A percentile compares a stretch with the other conserved stretches of the same genome.
phyloP scores from a whole-genome alignment of 1,140 invertebrate genomes.

The Pantala flavescens region DNA sequence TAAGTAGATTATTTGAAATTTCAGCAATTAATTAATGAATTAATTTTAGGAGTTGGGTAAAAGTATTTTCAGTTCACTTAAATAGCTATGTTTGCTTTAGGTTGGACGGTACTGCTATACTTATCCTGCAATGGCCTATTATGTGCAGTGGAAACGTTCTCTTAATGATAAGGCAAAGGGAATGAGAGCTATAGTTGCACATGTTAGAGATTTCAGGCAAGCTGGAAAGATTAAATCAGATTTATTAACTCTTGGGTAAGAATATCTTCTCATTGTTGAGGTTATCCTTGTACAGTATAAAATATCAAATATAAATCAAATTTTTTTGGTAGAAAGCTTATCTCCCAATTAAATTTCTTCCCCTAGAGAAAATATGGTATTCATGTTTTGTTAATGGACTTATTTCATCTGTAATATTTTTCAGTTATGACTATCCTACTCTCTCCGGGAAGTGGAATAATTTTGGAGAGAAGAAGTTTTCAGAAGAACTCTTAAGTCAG shows the following conservation, averaged over 20 bases:
- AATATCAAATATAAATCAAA: too few relatives aligned
- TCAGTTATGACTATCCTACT: background rate
- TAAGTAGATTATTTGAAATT: too few relatives aligned
- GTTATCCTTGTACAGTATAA: too few relatives aligned
- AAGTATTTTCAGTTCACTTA: too few relatives aligned
- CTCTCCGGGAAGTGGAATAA: background rate
- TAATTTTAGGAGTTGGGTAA: too few relatives aligned
- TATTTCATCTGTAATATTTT: background rate
- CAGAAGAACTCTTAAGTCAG: constrained; percentile 8
- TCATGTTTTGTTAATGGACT: too few relatives aligned
- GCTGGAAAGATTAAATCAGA: constrained; percentile 16
- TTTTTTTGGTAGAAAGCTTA: too few relatives aligned
- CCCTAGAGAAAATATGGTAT: too few relatives aligned
- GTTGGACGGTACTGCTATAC: constrained; percentile 16
- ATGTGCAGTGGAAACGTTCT: constrained; percentile 15
- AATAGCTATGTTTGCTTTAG: too few relatives aligned
- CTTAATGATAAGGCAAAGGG: constrained; percentile 13
- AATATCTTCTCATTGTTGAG: background rate
- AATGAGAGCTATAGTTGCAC: constrained; percentile 15
- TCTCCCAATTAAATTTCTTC: too few relatives aligned
- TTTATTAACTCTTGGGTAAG: constrained; percentile 14
- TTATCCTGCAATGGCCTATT: constrained; percentile 14
- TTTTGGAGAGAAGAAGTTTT: constrained; percentile 5
- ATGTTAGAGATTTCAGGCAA: background rate
- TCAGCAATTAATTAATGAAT: too few relatives aligned